phyloP scores from a whole-genome alignment of 2,888 invertebrate genomes.

The Cephus spinipes region DNA sequence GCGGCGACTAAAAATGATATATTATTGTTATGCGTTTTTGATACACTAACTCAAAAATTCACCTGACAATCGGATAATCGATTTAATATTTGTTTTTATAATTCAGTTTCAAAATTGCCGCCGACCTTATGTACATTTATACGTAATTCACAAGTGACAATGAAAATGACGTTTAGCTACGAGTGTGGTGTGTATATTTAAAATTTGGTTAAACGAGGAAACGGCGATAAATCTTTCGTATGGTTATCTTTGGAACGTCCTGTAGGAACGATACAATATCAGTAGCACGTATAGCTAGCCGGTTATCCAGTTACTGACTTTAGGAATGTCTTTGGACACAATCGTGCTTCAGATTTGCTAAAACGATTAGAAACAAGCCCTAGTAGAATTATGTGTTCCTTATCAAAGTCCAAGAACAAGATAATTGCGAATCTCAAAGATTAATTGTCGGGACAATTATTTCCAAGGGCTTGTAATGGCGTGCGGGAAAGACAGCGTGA shows the following conservation, averaged over 20 bases:
- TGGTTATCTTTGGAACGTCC: too few species aligned
- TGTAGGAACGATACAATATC: conserved; percentile 10
- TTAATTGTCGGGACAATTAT: background rate
- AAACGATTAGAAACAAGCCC: background rate
- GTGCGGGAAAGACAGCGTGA: background rate
- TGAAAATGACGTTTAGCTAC: too few species aligned
- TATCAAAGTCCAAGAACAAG: background rate
- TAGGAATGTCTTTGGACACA: background rate
- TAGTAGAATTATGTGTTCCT: background rate
- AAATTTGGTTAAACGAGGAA: too few species aligned
- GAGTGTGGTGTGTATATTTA: too few species aligned
- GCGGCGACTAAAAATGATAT: background rate
- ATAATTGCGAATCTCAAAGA: background rate
- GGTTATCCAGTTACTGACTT: background rate
- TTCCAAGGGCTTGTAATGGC: background rate
- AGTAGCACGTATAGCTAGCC: background rate
- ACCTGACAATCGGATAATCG: too few species aligned
- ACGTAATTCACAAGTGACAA: too few species aligned
- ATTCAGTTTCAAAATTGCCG: too few species aligned
- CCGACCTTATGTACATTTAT: too few species aligned
- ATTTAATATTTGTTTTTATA: too few species aligned
- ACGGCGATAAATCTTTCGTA: too few species aligned
- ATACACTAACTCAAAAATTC: background rate
- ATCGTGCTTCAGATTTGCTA: background rate
- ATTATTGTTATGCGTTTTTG: background rate